These are phyloP conservation scores for Aphrocallistes beatrix DNA, from an alignment of 37 sponge, comb jelly and placozoan genomes.

Conservation along the genomic window DNA sequence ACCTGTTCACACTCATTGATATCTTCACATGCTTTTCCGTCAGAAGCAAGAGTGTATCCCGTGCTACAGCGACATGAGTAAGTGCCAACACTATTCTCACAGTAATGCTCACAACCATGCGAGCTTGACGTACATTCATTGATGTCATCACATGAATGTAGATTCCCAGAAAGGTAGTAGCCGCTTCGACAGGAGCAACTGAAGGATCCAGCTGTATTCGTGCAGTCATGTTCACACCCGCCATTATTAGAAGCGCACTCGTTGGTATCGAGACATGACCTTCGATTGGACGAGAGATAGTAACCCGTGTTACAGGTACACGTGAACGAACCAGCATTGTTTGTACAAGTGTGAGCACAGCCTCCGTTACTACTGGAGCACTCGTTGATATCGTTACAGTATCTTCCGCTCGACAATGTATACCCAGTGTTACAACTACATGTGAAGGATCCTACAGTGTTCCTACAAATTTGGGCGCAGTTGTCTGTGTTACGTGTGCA, in stretches of 20 bases:
- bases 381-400: too few species aligned
- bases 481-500: too few species aligned
- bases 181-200: not conserved
- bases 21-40: not conserved
- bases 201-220: not conserved
- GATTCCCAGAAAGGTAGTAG: not conserved
- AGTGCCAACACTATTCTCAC: not conserved
- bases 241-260: too few species aligned
- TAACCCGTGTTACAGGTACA: constrained; percentile 11
- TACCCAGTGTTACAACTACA: too few species aligned
- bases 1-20: not conserved
- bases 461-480: too few species aligned
- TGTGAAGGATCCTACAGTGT: too few species aligned
- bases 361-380: too few species aligned
- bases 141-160: not conserved
- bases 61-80: constrained; percentile 10
- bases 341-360: constrained; percentile 13
- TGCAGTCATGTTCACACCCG: not conserved
- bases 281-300: not conserved
- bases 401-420: too few species aligned
- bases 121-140: not conserved
- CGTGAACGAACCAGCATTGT: not conserved
- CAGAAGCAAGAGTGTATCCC: not conserved
- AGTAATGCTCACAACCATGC: not conserved
- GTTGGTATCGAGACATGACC: not conserved